These are phyloP conservation scores for Cynopterus brachyotis DNA, from an alignment of 2,113 vertebrate genomes.

Conservation along the genomic window DNA sequence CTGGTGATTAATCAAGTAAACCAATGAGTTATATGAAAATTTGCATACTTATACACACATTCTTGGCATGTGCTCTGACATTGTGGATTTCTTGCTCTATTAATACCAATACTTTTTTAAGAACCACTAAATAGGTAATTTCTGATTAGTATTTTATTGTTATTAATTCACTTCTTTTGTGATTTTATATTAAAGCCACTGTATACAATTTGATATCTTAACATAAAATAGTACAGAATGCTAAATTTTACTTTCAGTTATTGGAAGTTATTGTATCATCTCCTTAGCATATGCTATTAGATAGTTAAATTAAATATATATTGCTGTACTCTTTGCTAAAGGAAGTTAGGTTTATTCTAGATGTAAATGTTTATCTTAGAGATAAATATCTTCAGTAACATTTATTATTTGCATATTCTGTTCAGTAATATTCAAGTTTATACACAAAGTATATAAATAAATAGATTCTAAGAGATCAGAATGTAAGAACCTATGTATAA, in stretches of 20 bases:
- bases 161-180: conserved; percentile 46
- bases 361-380: conserved; percentile 29
- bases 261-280: background rate
- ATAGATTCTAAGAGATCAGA: background rate
- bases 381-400: background rate
- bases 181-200: background rate
- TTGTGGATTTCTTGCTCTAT: conserved; percentile 50
- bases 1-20: conserved; percentile 55
- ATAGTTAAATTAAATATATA: background rate
- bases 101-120: conserved; percentile 58
- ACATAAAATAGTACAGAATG: background rate
- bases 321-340: conserved; percentile 19
- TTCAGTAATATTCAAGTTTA: background rate
- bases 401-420: background rate
- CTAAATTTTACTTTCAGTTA: conserved; percentile 17
- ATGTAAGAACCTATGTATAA: background rate
- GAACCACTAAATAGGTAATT: conserved; percentile 45
- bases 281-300: background rate
- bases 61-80: conserved; percentile 50
- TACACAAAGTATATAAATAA: background rate
- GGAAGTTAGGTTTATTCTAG: conserved; percentile 44
- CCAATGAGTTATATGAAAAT: conserved; percentile 64
- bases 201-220: conserved; percentile 15
- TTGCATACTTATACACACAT: conserved; percentile 54
- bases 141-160: conserved; percentile 52